A percentile compares a stretch with the other conserved stretches of the same genome.
Evolutionary conservation across 1,140 invertebrate species (phyloP).

Genomic region (Venturia canescens): DNA sequence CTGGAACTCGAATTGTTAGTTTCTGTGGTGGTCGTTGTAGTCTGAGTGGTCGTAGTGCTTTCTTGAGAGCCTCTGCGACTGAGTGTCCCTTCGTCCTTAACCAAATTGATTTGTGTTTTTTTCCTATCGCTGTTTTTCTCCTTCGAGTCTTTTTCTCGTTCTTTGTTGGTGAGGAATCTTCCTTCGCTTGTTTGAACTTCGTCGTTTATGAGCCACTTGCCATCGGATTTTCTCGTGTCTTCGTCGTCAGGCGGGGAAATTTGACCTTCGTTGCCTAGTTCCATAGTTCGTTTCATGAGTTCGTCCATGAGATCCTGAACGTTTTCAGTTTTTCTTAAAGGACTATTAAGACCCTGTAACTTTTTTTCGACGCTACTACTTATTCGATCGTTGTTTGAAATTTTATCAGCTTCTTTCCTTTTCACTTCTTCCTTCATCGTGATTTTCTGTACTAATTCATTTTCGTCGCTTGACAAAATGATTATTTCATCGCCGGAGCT

Average conservation of each 20-base stretch:
- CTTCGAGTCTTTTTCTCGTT: slow-evolving; percentile 59
- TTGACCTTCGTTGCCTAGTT: slow-evolving; percentile 61
- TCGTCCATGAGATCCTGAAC: slow-evolving; percentile 76
- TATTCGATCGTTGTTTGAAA: not conserved
- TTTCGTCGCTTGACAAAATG: slow-evolving; percentile 70
- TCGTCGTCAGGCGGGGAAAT: slow-evolving; percentile 62
- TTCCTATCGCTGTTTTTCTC: slow-evolving; percentile 65
- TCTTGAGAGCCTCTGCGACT: slow-evolving; percentile 73
- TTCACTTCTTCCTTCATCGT: not conserved
- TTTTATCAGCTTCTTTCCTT: slow-evolving; percentile 30
- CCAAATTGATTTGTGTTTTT: slow-evolving; percentile 54
- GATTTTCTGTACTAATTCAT: slow-evolving; percentile 58
- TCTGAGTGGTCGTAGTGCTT: slow-evolving; percentile 72
- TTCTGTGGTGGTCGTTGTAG: slow-evolving; percentile 70
- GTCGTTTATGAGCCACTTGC: slow-evolving; percentile 66
- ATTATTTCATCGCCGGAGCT: slow-evolving; percentile 62
- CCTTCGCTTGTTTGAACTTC: slow-evolving; percentile 48
- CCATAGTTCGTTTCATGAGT: slow-evolving; percentile 75
- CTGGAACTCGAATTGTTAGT: slow-evolving; percentile 74
- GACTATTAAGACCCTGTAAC: not conserved
- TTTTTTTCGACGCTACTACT: not conserved
- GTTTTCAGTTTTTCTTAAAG: slow-evolving; percentile 55
- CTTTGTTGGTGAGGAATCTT: slow-evolving; percentile 23
- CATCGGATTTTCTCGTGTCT: slow-evolving; percentile 63
- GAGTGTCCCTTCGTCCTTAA: slow-evolving; percentile 63